Percentiles rank a stretch among this genome's conserved stretches.
phyloP scores from a whole-genome alignment of 1,140 invertebrate genomes.

The Sinella curviseta region DNA sequence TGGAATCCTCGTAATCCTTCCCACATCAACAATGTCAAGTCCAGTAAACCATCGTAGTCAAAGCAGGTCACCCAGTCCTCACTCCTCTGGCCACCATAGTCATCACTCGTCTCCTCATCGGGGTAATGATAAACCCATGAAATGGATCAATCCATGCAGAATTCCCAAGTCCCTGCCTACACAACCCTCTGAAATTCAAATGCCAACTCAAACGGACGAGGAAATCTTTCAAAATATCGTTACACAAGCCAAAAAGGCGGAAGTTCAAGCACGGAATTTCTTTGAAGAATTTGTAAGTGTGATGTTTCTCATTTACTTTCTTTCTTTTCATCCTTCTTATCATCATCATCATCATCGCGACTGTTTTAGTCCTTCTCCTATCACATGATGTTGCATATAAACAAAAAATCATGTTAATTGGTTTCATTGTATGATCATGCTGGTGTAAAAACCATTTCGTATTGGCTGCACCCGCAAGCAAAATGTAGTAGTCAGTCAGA shows the following conservation, averaged over 20 bases:
- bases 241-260: conserved; percentile 43
- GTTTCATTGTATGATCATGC: not conserved
- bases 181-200: conserved; percentile 30
- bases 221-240: conserved; percentile 46
- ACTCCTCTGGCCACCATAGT: conserved; percentile 21
- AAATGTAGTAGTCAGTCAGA: not conserved
- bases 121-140: conserved; percentile 32
- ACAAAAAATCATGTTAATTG: not conserved
- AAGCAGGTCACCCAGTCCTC: not conserved
- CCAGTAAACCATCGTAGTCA: not conserved
- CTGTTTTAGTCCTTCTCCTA: not conserved
- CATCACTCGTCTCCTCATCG: conserved; percentile 30
- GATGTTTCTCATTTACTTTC: not conserved
- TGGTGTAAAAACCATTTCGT: conserved; percentile 18
- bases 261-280: conserved; percentile 41
- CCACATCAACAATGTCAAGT: conserved; percentile 25
- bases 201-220: conserved; percentile 31
- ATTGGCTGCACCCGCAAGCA: not conserved
- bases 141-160: conserved; percentile 48
- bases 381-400: not conserved
- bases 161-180: conserved; percentile 37
- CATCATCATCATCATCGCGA: not conserved
- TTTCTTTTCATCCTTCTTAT: not conserved
- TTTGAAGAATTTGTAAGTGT: conserved; percentile 47
- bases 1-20: not conserved